phyloP scores from a whole-genome alignment of 2,797 vertebrate species.

The Odontamblyopus rebecca region DNA sequence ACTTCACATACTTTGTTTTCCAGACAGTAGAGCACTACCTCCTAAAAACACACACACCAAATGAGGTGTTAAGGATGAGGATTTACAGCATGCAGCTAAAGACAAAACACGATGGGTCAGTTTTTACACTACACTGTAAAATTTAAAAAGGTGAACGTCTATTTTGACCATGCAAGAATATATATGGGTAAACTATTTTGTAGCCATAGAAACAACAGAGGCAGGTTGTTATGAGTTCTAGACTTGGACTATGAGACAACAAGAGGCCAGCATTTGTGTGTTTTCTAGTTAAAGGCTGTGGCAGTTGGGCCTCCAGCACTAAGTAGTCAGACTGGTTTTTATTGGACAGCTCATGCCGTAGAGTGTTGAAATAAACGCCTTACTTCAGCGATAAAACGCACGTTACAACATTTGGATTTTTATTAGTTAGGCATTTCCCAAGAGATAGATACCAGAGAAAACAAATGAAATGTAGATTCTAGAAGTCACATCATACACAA shows the following conservation, averaged over 20 bases:
- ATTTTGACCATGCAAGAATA: conserved; percentile 59
- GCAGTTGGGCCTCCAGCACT: conserved; percentile 61
- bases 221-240: conserved; percentile 60
- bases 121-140: conserved; percentile 43
- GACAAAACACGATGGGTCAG: too few relatives aligned
- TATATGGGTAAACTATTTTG: conserved; percentile 21
- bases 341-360: conserved; percentile 55
- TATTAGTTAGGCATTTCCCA: conserved; percentile 9
- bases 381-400: conserved; percentile 20
- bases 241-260: conserved; percentile 63
- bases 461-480: neutral
- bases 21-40: conserved; percentile 94
- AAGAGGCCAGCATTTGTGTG: conserved; percentile 58
- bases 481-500: neutral
- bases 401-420: conserved; percentile 20
- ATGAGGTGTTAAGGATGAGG: neutral
- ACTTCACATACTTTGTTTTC: conserved; percentile 96
- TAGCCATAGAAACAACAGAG: conserved; percentile 46
- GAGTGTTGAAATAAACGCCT: conserved; percentile 26
- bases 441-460: neutral
- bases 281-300: conserved; percentile 52
- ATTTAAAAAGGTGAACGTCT: conserved; percentile 53
- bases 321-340: conserved; percentile 63
- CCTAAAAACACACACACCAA: conserved; percentile 55
- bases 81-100: neutral